Conservation (phyloP, 2,113 vertebrate genomes). For the Oreochromis spilurus region DNA sequence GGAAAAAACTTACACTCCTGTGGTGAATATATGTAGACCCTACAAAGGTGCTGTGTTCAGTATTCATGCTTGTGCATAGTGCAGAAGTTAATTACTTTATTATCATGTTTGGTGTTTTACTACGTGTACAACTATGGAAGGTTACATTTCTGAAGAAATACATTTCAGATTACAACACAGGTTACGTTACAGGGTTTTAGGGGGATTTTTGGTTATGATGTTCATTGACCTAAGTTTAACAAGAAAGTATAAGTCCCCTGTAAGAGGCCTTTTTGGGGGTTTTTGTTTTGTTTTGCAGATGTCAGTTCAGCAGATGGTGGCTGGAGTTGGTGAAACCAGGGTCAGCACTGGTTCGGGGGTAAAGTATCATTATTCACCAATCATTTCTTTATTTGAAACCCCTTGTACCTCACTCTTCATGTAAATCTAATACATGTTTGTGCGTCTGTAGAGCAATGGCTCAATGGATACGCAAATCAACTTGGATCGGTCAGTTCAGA, state of each 20-base stretch:
- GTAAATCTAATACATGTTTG: neutral
- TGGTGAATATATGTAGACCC: neutral
- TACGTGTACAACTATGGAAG: neutral
- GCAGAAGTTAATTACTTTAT: neutral
- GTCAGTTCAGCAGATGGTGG: conserved; percentile 74
- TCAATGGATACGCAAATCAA: conserved; percentile 82
- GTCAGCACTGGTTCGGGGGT: conserved; percentile 64
- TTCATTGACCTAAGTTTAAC: neutral
- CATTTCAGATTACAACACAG: neutral
- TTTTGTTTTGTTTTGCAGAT: conserved; percentile 32
- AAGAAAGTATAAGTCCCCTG: neutral
- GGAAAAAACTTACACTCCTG: neutral
- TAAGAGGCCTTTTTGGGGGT: neutral
- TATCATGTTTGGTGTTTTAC: no score
- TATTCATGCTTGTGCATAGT: neutral
- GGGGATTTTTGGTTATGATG: neutral
- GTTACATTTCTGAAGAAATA: neutral
- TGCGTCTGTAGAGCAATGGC: conserved; percentile 63
- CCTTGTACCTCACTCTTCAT: neutral
- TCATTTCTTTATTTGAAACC: neutral
- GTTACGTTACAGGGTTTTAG: neutral
- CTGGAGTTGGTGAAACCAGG: conserved; percentile 67
- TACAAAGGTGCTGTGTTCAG: neutral
- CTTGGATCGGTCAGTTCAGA: conserved; percentile 76
- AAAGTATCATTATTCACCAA: neutral